Base-by-base conservation (phyloP, 2,797 vertebrate genomes). In the Eleutherodactylus coqui region DNA sequence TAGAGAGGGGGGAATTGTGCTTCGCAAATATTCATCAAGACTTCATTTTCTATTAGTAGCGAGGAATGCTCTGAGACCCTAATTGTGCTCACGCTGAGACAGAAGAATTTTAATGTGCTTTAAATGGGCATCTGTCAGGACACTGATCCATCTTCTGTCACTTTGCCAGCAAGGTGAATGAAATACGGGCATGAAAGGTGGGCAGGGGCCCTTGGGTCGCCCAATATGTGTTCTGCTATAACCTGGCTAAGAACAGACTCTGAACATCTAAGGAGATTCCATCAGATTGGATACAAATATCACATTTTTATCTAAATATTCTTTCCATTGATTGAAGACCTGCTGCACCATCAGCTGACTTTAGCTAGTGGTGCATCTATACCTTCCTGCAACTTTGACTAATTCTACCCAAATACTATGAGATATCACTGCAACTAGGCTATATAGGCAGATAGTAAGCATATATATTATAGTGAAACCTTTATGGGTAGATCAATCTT, bases 81-180 rank as follows among this genome's bases (percentile, higher is more conserved):
- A 90, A 91, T 90, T 91, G 92, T 90, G 90, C 91, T 92, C 90
- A 93, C n/a, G 82, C 91, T 90, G 89, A 91, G 90, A 89, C 90
- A 88, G 89, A 89, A 88, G 90, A 91, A 93, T 93, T 93, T 93
- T 92, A 93, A 93, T 93, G 92, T 92, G 91, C 89, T 94, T 91
- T 91, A 94, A 94, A 93, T 93, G 92, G 92, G 91, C 91, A 92
- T 92, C 92, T 93, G 92, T 93, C 92, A 92, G 89, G 90, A 88
- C 90, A 83, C 90, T 88, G 91, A 93, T 89, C 91, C 89, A 0
- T 34, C 89, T 51, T 85, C 90, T 90, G 90, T 91, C 90, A 82
- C 90, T 88, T 88, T 91, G 89, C 90, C 92, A 92, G 91, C 84
- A 85, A 0, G 89, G 90, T 89, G 84, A 82, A 91, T 92, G 90